A percentile compares a stretch with the other conserved stretches of the same genome.
phyloP scores from a whole-genome alignment of 2,888 invertebrate species.

The Bembecia ichneumoniformis region DNA sequence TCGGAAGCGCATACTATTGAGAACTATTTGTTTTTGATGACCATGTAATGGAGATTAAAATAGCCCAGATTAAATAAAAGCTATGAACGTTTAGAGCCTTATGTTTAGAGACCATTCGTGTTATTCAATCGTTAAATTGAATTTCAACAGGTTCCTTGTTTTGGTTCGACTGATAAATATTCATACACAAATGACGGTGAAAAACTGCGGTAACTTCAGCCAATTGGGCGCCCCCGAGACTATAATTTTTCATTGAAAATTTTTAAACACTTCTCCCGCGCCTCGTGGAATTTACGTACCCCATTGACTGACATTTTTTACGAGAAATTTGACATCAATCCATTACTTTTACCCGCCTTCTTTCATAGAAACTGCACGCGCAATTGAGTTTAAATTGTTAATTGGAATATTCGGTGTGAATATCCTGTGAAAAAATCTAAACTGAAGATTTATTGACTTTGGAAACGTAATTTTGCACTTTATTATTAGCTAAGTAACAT shows the following conservation, averaged over 20 bases:
- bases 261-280: conserved; percentile 53
- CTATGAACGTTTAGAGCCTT: too few species aligned
- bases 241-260: conserved; percentile 54
- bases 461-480: too few species aligned
- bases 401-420: conserved; percentile 48
- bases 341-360: conserved; percentile 58
- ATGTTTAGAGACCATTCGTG: conserved; percentile 19
- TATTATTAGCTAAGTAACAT: too few species aligned
- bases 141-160: conserved; percentile 51
- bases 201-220: conserved; percentile 39
- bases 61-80: too few species aligned
- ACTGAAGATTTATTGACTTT: too few species aligned
- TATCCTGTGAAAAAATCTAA: conserved; percentile 21
- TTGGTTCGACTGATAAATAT: conserved; percentile 56
- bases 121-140: conserved; percentile 31
- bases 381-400: conserved; percentile 51
- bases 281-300: conserved; percentile 59
- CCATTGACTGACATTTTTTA: conserved; percentile 67
- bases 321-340: conserved; percentile 67
- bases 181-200: conserved; percentile 57
- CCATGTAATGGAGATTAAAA: too few species aligned
- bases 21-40: too few species aligned
- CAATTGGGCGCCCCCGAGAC: conserved; percentile 31
- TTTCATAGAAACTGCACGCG: conserved; percentile 54
- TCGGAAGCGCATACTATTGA: too few species aligned